Conservation (phyloP, 2,888 invertebrate species). For the Operophtera brumata region DNA sequence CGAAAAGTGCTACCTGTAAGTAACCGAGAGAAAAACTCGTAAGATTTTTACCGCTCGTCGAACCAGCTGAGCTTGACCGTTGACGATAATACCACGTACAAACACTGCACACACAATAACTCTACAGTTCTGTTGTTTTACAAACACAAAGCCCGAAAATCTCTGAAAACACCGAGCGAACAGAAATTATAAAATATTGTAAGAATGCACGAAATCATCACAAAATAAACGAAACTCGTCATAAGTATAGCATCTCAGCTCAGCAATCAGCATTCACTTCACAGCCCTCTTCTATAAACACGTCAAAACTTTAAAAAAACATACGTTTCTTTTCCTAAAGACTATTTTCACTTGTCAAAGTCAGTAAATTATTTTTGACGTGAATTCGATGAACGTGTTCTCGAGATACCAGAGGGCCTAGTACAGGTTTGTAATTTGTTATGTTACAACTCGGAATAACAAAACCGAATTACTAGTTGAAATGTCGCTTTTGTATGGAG, state of each 20-base stretch:
- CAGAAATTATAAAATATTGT: constrained; percentile 6
- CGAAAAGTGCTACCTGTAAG: constrained; percentile 67
- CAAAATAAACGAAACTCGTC: constrained; percentile 10
- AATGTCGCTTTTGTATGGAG: no score
- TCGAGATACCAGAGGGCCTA: no score
- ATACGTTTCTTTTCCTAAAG: not conserved
- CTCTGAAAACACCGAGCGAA: not conserved
- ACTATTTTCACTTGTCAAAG: no score
- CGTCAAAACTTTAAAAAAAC: not conserved
- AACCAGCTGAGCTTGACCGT: constrained; percentile 78
- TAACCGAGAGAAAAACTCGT: constrained; percentile 67
- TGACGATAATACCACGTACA: constrained; percentile 66
- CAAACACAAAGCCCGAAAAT: not conserved
- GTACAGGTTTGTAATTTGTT: no score
- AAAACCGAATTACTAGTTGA: no score
- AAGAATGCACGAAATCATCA: constrained; percentile 17
- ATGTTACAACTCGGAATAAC: no score
- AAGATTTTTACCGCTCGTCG: constrained; percentile 76
- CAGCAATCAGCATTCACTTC: not conserved
- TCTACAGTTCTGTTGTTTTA: not conserved
- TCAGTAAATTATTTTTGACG: no score
- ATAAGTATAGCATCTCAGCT: not conserved
- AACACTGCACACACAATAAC: constrained; percentile 40
- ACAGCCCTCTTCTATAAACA: no score
- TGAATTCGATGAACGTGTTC: no score